phyloP scores from a whole-genome alignment of 2,888 invertebrate species.

The Sylvicola cinctus region DNA sequence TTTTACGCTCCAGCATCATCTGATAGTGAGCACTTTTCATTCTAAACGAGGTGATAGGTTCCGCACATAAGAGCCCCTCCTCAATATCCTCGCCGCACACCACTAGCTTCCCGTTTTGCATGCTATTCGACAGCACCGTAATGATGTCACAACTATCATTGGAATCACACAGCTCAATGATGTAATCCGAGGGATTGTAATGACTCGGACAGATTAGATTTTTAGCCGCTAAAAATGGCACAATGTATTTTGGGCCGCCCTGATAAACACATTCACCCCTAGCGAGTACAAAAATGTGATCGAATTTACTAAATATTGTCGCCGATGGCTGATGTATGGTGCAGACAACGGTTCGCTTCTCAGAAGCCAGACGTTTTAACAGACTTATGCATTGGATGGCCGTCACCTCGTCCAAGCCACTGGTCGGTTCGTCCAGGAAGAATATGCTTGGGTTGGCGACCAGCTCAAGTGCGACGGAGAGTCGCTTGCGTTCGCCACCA shows the following conservation, averaged over 20 bases:
- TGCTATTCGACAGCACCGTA: constrained; percentile 28
- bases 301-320: constrained; percentile 38
- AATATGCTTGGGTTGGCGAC: constrained; percentile 70
- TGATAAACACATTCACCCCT: constrained; percentile 43
- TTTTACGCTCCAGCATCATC: constrained; percentile 6
- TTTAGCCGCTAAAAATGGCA: constrained; percentile 33
- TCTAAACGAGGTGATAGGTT: constrained; percentile 23
- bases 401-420: constrained; percentile 45
- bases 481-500: constrained; percentile 60
- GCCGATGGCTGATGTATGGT: constrained; percentile 53
- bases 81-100: constrained; percentile 24
- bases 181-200: constrained; percentile 49
- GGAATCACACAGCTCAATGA: constrained; percentile 36
- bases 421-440: constrained; percentile 68
- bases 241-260: constrained; percentile 36
- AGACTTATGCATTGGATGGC: constrained; percentile 37
- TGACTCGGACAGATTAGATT: constrained; percentile 38
- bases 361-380: constrained; percentile 33
- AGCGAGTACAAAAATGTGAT: constrained; percentile 42
- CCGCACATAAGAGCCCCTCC: constrained; percentile 25
- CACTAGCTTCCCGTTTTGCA: constrained; percentile 34
- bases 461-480: constrained; percentile 63
- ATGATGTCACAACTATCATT: constrained; percentile 33
- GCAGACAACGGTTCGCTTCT: constrained; percentile 45
- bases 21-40: constrained; percentile 9